These are phyloP conservation scores for Agrypnia vestita DNA, from an alignment of 1,140 invertebrate genomes.

Conservation along the genomic window DNA sequence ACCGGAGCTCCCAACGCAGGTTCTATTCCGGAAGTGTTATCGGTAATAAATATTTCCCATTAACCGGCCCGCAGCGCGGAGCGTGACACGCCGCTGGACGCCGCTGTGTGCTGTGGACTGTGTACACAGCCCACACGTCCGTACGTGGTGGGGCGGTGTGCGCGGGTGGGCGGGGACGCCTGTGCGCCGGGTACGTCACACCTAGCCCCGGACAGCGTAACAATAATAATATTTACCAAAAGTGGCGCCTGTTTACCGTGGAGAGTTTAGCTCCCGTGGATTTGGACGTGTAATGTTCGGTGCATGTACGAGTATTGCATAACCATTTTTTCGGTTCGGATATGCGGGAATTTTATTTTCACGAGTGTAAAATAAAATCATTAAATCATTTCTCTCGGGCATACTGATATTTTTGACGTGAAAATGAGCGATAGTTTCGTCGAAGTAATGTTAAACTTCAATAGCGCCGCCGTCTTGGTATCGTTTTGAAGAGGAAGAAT, in stretches of 20 bases:
- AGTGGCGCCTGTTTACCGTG: background rate
- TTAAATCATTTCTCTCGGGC: too few species aligned
- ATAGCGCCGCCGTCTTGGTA: too few species aligned
- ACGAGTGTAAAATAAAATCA: too few species aligned
- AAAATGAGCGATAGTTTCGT: background rate
- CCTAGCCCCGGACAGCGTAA: background rate
- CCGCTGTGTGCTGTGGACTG: too few species aligned
- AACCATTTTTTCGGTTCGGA: too few species aligned
- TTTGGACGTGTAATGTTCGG: too few species aligned
- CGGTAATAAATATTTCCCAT: constrained; percentile 34
- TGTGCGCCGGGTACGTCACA: background rate
- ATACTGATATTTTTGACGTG: background rate
- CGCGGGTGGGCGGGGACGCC: background rate
- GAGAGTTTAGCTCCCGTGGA: background rate
- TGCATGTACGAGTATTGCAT: too few species aligned
- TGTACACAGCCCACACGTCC: too few species aligned
- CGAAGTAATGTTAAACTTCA: too few species aligned
- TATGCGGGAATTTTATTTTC: too few species aligned
- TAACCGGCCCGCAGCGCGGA: background rate
- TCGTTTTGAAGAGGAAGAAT: too few species aligned
- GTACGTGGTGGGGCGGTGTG: background rate
- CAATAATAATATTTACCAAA: constrained; percentile 10
- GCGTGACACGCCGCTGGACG: constrained; percentile 21
- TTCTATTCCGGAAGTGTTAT: constrained; percentile 29
- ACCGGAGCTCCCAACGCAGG: constrained; percentile 13